Percentiles rank a stretch among this genome's conserved stretches.
Evolutionary conservation across 2,113 vertebrate genomes (phyloP).

Genomic region (Oophaga pumilio): DNA sequence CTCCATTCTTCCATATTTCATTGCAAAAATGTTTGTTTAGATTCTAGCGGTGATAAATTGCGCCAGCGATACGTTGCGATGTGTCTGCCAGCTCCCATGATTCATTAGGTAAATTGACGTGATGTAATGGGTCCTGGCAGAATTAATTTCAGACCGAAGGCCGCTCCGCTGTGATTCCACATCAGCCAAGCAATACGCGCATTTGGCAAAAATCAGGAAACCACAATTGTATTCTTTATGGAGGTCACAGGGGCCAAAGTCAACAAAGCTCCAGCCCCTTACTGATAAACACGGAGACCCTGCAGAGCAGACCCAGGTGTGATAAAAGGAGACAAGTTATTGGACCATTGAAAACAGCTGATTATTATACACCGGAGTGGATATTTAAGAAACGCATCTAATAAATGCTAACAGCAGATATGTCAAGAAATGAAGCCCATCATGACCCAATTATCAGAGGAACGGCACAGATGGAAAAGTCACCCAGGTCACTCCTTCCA

Average conservation of each 20-base stretch:
- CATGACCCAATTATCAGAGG: no score
- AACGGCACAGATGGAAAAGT: no score
- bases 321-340: background rate
- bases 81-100: conserved; percentile 35
- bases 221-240: conserved; percentile 28
- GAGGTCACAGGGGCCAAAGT: conserved; percentile 21
- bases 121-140: conserved; percentile 48
- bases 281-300: background rate
- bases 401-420: no score
- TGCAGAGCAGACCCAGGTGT: background rate
- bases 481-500: no score
- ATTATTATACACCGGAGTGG: background rate
- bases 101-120: conserved; percentile 48
- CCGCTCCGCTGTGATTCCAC: conserved; percentile 31
- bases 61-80: background rate
- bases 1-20: conserved; percentile 1
- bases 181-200: conserved; percentile 11
- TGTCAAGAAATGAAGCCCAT: no score
- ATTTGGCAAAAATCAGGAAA: conserved; percentile 19
- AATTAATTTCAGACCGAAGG: background rate
- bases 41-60: conserved; percentile 35
- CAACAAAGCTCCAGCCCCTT: background rate
- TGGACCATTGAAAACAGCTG: background rate
- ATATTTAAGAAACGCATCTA: no score
- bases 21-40: conserved; percentile 20